A percentile compares a stretch with the other conserved stretches of the same genome.
These are phyloP conservation scores for Synergus itoensis DNA, from an alignment of 2,888 invertebrate genomes.

Conservation along the genomic window DNA sequence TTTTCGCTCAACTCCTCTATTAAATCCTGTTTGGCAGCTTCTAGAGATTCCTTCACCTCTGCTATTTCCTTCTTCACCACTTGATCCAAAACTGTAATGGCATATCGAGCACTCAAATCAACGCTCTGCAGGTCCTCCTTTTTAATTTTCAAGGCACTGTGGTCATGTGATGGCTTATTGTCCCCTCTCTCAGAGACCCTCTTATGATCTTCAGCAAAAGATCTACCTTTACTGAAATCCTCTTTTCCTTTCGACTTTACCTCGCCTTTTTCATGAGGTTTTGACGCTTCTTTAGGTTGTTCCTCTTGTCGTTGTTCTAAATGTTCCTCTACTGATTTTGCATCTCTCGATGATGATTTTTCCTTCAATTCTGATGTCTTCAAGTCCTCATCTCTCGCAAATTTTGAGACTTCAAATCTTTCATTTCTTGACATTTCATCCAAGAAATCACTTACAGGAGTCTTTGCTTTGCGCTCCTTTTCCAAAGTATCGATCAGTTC, in stretches of 20 bases:
- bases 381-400: constrained; percentile 50
- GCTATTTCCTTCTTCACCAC: constrained; percentile 85
- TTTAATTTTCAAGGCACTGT: constrained; percentile 79
- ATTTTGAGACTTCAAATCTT: constrained; percentile 46
- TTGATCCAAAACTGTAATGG: constrained; percentile 74
- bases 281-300: background rate
- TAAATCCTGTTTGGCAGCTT: constrained; percentile 85
- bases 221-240: constrained; percentile 53
- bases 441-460: constrained; percentile 63
- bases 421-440: constrained; percentile 52
- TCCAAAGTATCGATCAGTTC: constrained; percentile 73
- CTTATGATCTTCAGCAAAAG: constrained; percentile 65
- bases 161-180: constrained; percentile 66
- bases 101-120: constrained; percentile 73
- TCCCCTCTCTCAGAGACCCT: constrained; percentile 67
- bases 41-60: constrained; percentile 85
- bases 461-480: constrained; percentile 72
- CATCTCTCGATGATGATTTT: background rate
- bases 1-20: constrained; percentile 84
- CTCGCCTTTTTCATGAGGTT: background rate
- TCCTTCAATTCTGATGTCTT: constrained; percentile 31
- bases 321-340: constrained; percentile 45
- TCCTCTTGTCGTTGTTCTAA: background rate
- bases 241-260: constrained; percentile 24
- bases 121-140: constrained; percentile 71